Evolutionary conservation across 2,888 invertebrate species (phyloP), one percentile per base, ranked within the genome.

Genomic region (Argyresthia goedartella): DNA sequence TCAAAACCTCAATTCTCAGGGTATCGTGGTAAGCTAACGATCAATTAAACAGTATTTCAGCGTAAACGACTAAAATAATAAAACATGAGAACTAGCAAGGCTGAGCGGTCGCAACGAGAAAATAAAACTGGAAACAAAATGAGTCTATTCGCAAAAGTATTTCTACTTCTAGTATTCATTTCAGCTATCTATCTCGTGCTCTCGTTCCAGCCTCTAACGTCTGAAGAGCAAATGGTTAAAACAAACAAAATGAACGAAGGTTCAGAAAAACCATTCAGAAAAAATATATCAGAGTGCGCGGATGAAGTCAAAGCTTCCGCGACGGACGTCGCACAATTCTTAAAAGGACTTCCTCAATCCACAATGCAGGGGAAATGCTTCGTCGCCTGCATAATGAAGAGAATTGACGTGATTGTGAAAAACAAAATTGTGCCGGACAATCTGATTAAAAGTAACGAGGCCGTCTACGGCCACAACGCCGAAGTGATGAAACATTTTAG

Each of bases 191-290:
- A 70, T 54, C 52, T 72, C 0, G 67, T 70, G 0, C 51, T 71
- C n/a, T n/a, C n/a, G 34, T 82, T 78, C 53, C 66, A 67, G 45
- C 81, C 84, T 0, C 51, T 76, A 1, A 62, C 75, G 0, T 86
- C 84, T 59, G 73, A 82, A 39, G 76, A 85, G 14, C 86, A 86
- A 2, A 63, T 81, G 0, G 59, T 71, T 3, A 64, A 60, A 36
- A 69, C 68, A 14, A 65, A 74, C 11, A 77, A 76, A 57, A 66
- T 84, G 64, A 69, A 65, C 39, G 63, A 71, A 1, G 67, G 74
- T 46, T 73, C 81, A 0, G 85, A n/a, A n/a, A n/a, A 85, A 55
- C 86, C 86, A 0, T 84, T 85, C 25, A 63, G 84, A n/a, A 73
- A 62, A 48, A 85, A 85, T 54, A 49, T 85, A 8, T 69, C 80